These are phyloP conservation scores for Molorchus minor DNA, from an alignment of 2,888 invertebrate species.

Conservation along the genomic window DNA sequence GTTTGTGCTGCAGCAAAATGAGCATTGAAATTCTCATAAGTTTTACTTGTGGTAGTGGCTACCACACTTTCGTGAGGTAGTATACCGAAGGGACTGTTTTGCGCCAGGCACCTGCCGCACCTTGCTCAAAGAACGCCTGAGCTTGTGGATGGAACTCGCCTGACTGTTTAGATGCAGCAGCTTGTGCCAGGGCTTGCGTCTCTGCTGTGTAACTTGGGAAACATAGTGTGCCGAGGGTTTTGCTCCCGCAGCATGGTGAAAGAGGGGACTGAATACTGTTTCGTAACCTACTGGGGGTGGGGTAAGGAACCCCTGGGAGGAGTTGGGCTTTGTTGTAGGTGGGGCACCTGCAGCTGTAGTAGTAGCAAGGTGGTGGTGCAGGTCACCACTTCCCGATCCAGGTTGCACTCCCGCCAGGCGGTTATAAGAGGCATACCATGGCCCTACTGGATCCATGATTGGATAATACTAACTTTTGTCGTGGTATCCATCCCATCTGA, in stretches of 20 bases:
- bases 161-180: slow-evolving; percentile 54
- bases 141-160: slow-evolving; percentile 67
- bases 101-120: slow-evolving; percentile 75
- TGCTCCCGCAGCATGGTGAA: slow-evolving; percentile 75
- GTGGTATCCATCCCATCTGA: slow-evolving; percentile 62
- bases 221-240: slow-evolving; percentile 67
- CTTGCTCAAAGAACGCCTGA: slow-evolving; percentile 74
- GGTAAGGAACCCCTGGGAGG: slow-evolving; percentile 77
- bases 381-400: slow-evolving; percentile 72
- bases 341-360: slow-evolving; percentile 62
- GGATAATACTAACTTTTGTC: slow-evolving; percentile 43
- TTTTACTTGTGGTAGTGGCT: slow-evolving; percentile 66
- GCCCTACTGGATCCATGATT: slow-evolving; percentile 87
- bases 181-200: slow-evolving; percentile 67
- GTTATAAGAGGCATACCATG: slow-evolving; percentile 89
- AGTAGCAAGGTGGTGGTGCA: slow-evolving; percentile 74
- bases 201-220: slow-evolving; percentile 69
- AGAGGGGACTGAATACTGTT: slow-evolving; percentile 82
- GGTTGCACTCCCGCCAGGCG: slow-evolving; percentile 74
- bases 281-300: slow-evolving; percentile 82
- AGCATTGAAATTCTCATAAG: slow-evolving; percentile 76
- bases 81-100: slow-evolving; percentile 83
- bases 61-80: slow-evolving; percentile 82
- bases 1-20: slow-evolving; percentile 73
- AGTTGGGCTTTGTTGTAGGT: slow-evolving; percentile 74